Evolutionary conservation across 2,113 vertebrate species (phyloP).

Genomic region (Bufo gargarizans): DNA sequence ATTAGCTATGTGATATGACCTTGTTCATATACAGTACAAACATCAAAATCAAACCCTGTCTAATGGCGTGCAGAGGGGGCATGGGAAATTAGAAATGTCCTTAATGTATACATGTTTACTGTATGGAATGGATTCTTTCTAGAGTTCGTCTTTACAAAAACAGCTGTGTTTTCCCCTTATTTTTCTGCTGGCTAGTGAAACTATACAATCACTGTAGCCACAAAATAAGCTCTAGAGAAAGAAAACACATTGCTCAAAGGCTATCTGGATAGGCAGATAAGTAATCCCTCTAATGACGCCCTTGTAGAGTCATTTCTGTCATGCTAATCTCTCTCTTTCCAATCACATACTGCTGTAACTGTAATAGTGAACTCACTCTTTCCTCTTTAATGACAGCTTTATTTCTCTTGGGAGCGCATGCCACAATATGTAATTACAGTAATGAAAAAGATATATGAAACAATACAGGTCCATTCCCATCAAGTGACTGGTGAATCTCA

Average conservation of each 20-base stretch:
- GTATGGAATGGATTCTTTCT: too few species aligned
- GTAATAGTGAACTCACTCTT: conserved; percentile 9
- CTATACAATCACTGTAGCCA: neutral
- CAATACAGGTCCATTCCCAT: neutral
- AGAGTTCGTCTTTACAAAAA: too few species aligned
- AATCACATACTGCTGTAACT: conserved; percentile 17
- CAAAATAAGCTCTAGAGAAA: neutral
- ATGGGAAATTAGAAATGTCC: too few species aligned
- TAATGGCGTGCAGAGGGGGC: too few species aligned
- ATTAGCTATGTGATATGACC: too few species aligned
- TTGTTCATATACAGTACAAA: too few species aligned
- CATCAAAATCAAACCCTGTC: too few species aligned
- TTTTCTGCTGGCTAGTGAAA: neutral
- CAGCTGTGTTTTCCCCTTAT: neutral
- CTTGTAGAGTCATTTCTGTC: conserved; percentile 15
- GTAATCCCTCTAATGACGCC: conserved; percentile 22
- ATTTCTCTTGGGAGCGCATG: conserved; percentile 4
- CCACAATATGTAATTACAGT: conserved; percentile 4
- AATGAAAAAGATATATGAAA: neutral
- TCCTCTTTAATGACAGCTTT: neutral
- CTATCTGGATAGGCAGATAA: conserved; percentile 21
- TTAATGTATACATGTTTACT: too few species aligned
- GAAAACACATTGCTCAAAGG: neutral
- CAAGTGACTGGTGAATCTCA: neutral
- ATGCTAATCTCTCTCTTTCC: conserved; percentile 14